These are phyloP conservation scores for Physeter macrocephalus DNA, from an alignment of 2,113 vertebrate species.

Conservation along the genomic window DNA sequence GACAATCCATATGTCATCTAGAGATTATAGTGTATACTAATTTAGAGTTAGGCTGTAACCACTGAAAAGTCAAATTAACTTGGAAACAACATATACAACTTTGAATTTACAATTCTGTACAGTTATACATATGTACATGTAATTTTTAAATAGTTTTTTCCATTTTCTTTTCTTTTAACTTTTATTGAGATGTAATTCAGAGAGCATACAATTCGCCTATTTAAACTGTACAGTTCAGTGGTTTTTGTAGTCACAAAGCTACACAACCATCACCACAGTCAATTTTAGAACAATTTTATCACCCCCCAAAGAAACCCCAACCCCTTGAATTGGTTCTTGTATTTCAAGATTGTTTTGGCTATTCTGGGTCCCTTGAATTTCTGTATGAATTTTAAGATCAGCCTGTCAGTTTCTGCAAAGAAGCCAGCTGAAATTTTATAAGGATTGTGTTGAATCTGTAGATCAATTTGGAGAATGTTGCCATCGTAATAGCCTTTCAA, in stretches of 20 bases:
- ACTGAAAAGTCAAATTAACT: neutral
- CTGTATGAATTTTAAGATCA: neutral
- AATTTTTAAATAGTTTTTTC: neutral
- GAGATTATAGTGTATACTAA: neutral
- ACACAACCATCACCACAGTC: neutral
- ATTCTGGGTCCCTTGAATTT: neutral
- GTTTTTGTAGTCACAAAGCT: neutral
- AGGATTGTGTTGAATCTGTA: neutral
- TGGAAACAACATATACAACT: neutral
- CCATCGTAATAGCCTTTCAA: neutral
- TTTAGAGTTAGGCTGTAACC: neutral
- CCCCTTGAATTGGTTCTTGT: neutral
- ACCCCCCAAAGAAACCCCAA: neutral
- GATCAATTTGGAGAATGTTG: neutral
- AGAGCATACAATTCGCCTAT: neutral
- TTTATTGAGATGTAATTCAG: neutral
- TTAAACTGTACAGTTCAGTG: neutral
- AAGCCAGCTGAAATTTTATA: neutral
- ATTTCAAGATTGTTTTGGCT: neutral
- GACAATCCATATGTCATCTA: neutral
- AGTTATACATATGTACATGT: neutral
- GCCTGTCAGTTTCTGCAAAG: neutral
- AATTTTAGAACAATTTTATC: neutral
- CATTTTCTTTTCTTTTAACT: neutral
- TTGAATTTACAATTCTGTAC: neutral